Conservation (phyloP, 2,113 vertebrate species). For the Microtus montanus region DNA sequence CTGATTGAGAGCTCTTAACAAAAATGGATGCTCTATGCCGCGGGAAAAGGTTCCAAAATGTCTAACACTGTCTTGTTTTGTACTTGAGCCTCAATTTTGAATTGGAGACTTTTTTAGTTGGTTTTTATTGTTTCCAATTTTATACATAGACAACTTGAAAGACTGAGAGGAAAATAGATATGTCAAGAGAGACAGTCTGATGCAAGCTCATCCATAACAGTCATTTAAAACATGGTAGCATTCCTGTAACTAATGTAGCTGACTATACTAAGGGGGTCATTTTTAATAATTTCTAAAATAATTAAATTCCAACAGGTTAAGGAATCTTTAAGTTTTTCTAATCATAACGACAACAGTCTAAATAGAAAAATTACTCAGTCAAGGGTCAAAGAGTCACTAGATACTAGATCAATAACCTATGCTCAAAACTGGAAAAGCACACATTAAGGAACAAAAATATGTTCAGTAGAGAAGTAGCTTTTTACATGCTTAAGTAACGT, state of each 20-base stretch:
- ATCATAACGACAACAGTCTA: background rate
- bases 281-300: background rate
- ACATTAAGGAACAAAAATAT: background rate
- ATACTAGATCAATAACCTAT: constrained; percentile 23
- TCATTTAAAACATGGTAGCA: background rate
- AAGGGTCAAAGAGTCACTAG: background rate
- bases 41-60: too few species aligned
- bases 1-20: too few species aligned
- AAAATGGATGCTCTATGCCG: too few species aligned
- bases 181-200: background rate
- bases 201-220: background rate
- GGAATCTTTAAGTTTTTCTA: background rate
- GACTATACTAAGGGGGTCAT: background rate
- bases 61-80: too few species aligned
- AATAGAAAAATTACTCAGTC: background rate
- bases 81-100: background rate
- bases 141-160: too few species aligned
- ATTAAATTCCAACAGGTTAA: background rate
- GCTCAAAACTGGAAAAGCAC: background rate
- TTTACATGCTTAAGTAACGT: background rate
- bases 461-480: background rate
- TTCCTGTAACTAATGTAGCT: background rate
- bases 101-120: background rate
- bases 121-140: background rate
- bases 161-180: background rate